These are phyloP conservation scores for Myotis lucifugus DNA, from an alignment of 2,113 vertebrate genomes.

Conservation along the genomic window DNA sequence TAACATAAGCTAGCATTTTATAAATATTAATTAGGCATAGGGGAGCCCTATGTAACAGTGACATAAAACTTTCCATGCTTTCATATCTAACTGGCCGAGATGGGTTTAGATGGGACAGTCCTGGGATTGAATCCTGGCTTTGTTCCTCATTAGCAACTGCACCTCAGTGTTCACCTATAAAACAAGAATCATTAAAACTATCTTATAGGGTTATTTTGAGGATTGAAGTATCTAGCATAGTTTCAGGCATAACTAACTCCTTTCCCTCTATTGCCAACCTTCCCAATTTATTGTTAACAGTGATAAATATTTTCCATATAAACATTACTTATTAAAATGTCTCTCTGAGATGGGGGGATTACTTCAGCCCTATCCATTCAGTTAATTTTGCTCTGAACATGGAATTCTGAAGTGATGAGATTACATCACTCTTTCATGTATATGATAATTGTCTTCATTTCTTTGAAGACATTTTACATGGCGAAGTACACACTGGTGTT, in stretches of 20 bases:
- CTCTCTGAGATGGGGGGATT: background rate
- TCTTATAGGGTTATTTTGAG: background rate
- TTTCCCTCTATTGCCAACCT: background rate
- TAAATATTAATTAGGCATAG: background rate
- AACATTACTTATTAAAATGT: background rate
- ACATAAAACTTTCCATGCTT: background rate
- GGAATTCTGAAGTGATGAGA: constrained; percentile 26
- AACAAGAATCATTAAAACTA: background rate
- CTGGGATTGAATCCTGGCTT: background rate
- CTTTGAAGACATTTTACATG: constrained; percentile 56
- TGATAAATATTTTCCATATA: constrained; percentile 15
- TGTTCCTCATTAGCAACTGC: background rate
- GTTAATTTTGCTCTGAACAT: background rate
- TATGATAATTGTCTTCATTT: constrained; percentile 47
- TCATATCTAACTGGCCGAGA: too few species aligned
- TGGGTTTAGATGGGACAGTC: background rate
- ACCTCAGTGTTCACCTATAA: background rate
- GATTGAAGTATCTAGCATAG: background rate
- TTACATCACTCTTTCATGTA: constrained; percentile 52
- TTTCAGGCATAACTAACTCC: background rate
- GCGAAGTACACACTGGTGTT: constrained; percentile 38
- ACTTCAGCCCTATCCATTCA: background rate
- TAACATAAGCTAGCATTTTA: background rate
- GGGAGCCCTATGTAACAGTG: background rate
- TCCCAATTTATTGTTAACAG: background rate